These are phyloP conservation scores for Streptopelia turtur DNA, from an alignment of 2,797 vertebrate species.

Conservation along the genomic window DNA sequence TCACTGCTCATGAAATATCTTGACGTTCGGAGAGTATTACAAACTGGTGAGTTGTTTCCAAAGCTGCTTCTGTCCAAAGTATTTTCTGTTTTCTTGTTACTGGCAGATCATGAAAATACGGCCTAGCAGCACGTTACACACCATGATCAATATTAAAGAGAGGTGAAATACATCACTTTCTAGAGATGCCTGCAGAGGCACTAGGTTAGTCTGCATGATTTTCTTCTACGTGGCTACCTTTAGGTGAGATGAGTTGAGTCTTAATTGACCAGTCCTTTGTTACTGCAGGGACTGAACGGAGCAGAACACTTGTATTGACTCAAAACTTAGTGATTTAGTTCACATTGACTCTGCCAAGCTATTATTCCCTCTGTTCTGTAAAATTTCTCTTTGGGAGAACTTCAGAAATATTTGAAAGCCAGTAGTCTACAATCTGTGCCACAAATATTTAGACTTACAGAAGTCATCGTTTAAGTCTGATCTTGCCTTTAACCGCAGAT, in stretches of 20 bases:
- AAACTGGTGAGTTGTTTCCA: background rate
- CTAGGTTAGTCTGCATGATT: background rate
- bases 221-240: background rate
- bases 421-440: background rate
- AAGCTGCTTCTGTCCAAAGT: background rate
- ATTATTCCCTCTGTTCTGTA: background rate
- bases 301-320: background rate
- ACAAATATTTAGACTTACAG: background rate
- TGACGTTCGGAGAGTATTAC: background rate
- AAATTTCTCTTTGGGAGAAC: background rate
- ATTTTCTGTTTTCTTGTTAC: background rate
- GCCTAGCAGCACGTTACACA: background rate
- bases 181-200: background rate
- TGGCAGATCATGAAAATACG: background rate
- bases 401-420: background rate
- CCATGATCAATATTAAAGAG: background rate
- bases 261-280: background rate
- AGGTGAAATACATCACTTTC: background rate
- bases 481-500: conserved; percentile 9
- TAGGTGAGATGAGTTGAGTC: accelerated
- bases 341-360: background rate
- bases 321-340: background rate
- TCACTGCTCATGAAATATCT: background rate
- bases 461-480: background rate
- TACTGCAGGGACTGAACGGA: background rate